Base-by-base conservation (phyloP, 2,797 vertebrate species). In the Setipinna tenuifilis region DNA sequence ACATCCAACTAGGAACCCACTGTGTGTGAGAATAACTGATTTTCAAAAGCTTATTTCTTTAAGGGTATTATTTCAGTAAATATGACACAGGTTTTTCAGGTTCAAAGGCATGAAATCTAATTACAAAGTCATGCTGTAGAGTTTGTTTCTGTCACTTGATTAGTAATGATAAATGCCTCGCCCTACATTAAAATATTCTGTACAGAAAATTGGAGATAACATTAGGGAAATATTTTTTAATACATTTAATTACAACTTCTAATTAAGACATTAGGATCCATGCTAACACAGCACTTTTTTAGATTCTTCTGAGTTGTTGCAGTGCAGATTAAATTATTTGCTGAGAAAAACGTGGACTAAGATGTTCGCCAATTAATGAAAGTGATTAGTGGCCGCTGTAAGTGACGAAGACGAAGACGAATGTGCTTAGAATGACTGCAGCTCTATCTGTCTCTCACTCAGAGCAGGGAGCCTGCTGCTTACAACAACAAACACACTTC, bases 211-310 rank as follows among this genome's bases (percentile, higher is more conserved):
- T 81, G 80, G 57, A 68, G 65, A 80, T 35, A 35, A 7, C 84
- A 85, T 68, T 84, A 88, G 86, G 82, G 84, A 83, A 84, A 81
- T 86, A 58, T 6, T 48, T 48, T 83, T 83, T 86, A 84, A 86
- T 88, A 80, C 28, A 83, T 83, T 81, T 86, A 84, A 86, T 88
- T 88, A 81, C 68, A 83, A 81, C 83, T 44, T 58, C 86, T 84
- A 86, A 88, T 88, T 82, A 84, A 85, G 81, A 88, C 84, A 57
- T 84, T 83, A 48, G 25, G 62, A 65, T 71, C 59, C 80, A 81
- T 83, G 83, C 62, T 62, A 59, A 83, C 46, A n/a, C 83, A 82
- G 87, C 78, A 84, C 84, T 82, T 88, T 84, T 86, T 82, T 17
- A 59, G 75, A 71, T 84, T 86, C 54, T 81, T 83, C 62, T 35